A percentile compares a stretch with the other conserved stretches of the same genome.
phyloP scores from a whole-genome alignment of 2,797 vertebrate genomes.

The Gallinago solitaria region DNA sequence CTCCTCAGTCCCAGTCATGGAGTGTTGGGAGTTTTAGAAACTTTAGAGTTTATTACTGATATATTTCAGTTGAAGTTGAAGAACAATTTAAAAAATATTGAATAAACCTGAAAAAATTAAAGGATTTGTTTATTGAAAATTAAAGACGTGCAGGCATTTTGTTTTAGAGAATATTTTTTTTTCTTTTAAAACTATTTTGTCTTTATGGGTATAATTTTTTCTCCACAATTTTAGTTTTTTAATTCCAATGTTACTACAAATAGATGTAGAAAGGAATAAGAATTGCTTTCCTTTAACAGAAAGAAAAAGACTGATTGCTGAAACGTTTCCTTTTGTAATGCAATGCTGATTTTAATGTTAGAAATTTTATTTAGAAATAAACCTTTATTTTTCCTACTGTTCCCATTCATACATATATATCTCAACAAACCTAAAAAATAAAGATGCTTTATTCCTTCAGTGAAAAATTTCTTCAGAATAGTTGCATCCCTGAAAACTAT shows the following conservation, averaged over 20 bases:
- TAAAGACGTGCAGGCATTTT: fast-evolving
- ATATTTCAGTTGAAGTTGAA: neutral
- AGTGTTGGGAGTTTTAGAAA: neutral
- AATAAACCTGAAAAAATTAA: neutral
- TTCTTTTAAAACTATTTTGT: neutral
- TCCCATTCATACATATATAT: neutral
- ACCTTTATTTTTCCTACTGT: neutral
- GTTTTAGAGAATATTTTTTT: neutral
- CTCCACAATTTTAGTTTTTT: neutral
- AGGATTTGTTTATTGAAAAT: neutral
- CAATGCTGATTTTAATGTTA: neutral
- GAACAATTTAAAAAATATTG: neutral
- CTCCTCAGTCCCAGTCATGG: neutral
- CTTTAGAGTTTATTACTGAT: neutral
- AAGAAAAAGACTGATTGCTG: neutral
- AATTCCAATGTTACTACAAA: neutral
- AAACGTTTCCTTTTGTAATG: neutral
- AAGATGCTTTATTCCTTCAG: neutral
- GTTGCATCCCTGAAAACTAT: neutral
- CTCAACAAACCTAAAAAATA: neutral
- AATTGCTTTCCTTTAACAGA: neutral
- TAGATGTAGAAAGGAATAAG: neutral
- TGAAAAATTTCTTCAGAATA: neutral
- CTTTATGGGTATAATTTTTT: neutral
- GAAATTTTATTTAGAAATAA: neutral